Evolutionary conservation across 2,797 vertebrate genomes (phyloP).

Genomic region (Pantherophis vulpinus): DNA sequence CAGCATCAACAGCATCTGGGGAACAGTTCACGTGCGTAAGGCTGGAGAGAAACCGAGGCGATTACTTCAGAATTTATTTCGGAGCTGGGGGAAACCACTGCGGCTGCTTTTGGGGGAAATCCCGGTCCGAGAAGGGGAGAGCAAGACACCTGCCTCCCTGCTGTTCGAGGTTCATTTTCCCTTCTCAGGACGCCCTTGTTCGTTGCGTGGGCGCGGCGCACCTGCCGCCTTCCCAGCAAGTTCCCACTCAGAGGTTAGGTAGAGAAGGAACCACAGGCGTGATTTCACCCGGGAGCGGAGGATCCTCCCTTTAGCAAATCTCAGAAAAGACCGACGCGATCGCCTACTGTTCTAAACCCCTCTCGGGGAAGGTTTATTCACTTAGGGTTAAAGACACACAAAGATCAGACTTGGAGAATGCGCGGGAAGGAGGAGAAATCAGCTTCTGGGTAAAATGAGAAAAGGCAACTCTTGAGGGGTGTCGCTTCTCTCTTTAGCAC

Average conservation of each 20-base stretch:
- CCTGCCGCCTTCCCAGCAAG: not conserved
- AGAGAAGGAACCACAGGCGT: conserved; percentile 15
- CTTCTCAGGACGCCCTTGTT: not conserved
- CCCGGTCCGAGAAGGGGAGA: conserved; percentile 49
- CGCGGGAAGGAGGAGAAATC: not conserved
- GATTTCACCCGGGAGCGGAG: accelerated
- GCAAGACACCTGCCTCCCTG: not conserved
- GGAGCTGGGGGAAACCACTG: conserved; percentile 82
- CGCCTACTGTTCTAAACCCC: not conserved
- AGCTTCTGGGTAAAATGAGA: not conserved
- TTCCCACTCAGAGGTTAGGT: not conserved
- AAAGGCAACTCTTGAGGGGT: not conserved
- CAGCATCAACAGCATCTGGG: conserved; percentile 45
- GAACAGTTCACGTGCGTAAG: conserved; percentile 65
- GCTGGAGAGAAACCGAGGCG: conserved; percentile 68
- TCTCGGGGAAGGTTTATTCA: not conserved
- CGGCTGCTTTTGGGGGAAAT: conserved; percentile 74
- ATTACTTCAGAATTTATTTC: conserved; percentile 82
- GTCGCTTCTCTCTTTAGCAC: not conserved
- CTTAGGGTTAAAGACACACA: not conserved
- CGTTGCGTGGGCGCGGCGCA: not conserved
- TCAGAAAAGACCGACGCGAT: not conserved
- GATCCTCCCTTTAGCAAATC: not conserved
- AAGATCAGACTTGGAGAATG: not conserved
- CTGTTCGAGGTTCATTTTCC: not conserved